phyloP scores from a whole-genome alignment of 2,888 invertebrate genomes.

The Hemistola chrysoprasaria region DNA sequence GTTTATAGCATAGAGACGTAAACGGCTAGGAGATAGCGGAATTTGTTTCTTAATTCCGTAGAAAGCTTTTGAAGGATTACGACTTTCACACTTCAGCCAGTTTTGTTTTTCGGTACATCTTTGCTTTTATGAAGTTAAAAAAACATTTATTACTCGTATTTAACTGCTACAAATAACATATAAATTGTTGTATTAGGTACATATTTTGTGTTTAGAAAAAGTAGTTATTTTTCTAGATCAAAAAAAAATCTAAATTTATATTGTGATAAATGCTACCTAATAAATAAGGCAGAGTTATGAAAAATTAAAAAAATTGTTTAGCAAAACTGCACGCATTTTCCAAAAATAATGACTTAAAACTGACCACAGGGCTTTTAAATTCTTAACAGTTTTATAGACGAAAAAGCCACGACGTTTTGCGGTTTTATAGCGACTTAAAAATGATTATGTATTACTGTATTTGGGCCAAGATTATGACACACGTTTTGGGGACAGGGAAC shows the following conservation, averaged over 20 bases:
- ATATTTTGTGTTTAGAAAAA: too few species aligned
- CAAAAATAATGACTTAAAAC: neutral
- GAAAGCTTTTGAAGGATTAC: neutral
- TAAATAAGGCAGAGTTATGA: too few species aligned
- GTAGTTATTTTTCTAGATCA: too few species aligned
- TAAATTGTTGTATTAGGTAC: too few species aligned
- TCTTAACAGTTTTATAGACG: neutral
- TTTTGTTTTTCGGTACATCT: too few species aligned
- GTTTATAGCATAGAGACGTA: slow-evolving; percentile 38
- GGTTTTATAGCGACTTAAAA: slow-evolving; percentile 8
- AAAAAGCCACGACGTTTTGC: neutral
- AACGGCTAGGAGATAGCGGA: slow-evolving; percentile 23
- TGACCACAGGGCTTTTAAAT: neutral
- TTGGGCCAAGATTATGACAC: slow-evolving; percentile 1
- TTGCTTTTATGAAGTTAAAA: too few species aligned
- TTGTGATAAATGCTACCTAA: too few species aligned
- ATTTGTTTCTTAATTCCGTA: slow-evolving; percentile 6
- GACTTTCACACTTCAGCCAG: too few species aligned
- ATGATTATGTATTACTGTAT: neutral
- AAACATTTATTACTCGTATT: too few species aligned
- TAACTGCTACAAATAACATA: too few species aligned
- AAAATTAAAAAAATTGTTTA: too few species aligned
- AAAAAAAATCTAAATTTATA: too few species aligned
- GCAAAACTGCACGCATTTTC: neutral
- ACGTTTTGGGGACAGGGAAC: slow-evolving; percentile 29